These are phyloP conservation scores for Oscarella lobularis DNA, from an alignment of 37 sponge, comb jelly and placozoan species.

Conservation along the genomic window DNA sequence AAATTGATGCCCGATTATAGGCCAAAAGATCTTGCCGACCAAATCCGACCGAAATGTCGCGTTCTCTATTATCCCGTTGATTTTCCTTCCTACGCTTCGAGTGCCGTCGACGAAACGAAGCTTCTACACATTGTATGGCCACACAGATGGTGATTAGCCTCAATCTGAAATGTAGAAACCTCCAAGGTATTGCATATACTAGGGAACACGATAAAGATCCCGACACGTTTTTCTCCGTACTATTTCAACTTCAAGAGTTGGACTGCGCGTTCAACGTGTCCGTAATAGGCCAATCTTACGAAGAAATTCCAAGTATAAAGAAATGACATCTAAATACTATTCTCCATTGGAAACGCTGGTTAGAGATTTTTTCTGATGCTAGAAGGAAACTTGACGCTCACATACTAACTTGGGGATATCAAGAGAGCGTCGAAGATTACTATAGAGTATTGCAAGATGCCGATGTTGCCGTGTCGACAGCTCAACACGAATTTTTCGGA, in stretches of 20 bases:
- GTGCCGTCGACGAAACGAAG: neutral
- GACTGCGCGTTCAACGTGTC: conserved; percentile 51
- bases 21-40: conserved; percentile 40
- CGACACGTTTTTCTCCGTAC: conserved; percentile 41
- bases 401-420: conserved; percentile 1
- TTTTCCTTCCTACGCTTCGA: neutral
- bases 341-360: too few species aligned
- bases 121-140: conserved; percentile 83
- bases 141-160: conserved; percentile 58
- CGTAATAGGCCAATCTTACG: conserved; percentile 50
- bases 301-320: conserved; percentile 65
- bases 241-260: conserved; percentile 19
- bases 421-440: conserved; percentile 21
- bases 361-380: neutral
- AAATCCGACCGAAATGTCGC: conserved; percentile 40
- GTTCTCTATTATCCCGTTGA: conserved; percentile 74
- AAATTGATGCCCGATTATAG: conserved; percentile 57
- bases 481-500: conserved; percentile 85
- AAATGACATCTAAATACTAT: too few species aligned
- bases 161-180: too few species aligned
- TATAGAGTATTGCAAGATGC: conserved; percentile 27
- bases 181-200: too few species aligned
- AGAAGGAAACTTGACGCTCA: neutral
- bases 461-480: conserved; percentile 81
- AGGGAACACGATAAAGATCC: conserved; percentile 94